A percentile compares a stretch with the other conserved stretches of the same genome.
Conservation (phyloP, 1,140 invertebrate species). For the Yoshiicerus persimilis region DNA sequence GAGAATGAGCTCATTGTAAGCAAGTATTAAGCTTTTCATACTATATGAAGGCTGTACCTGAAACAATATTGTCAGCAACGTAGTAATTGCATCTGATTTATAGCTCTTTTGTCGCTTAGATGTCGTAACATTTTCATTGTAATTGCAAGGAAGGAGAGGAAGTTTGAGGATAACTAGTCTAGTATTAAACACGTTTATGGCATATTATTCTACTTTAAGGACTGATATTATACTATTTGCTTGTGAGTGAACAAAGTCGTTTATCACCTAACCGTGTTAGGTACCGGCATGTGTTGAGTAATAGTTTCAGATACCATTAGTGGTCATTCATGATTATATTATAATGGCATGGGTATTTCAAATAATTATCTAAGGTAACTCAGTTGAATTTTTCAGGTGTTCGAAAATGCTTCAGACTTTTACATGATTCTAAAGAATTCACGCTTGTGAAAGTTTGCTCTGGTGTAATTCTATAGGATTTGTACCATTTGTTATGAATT, state of each 20-base stretch:
- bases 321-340: neutral
- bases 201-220: neutral
- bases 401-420: neutral
- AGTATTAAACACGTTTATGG: neutral
- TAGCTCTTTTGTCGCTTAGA: neutral
- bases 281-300: conserved; percentile 9
- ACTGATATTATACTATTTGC: neutral
- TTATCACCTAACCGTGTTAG: neutral
- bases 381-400: neutral
- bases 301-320: neutral
- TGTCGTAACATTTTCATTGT: conserved; percentile 19
- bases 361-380: neutral
- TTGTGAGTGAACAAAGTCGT: neutral
- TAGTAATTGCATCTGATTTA: conserved; percentile 9
- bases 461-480: neutral
- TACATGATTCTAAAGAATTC: neutral
- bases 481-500: neutral
- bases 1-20: conserved; percentile 16
- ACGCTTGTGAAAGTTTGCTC: neutral
- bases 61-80: neutral
- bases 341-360: neutral
- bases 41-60: neutral
- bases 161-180: conserved; percentile 1
- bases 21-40: neutral
- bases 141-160: conserved; percentile 10